Base-by-base conservation (phyloP, 1,140 invertebrate genomes). In the Pseudomyrmex sp. region DNA sequence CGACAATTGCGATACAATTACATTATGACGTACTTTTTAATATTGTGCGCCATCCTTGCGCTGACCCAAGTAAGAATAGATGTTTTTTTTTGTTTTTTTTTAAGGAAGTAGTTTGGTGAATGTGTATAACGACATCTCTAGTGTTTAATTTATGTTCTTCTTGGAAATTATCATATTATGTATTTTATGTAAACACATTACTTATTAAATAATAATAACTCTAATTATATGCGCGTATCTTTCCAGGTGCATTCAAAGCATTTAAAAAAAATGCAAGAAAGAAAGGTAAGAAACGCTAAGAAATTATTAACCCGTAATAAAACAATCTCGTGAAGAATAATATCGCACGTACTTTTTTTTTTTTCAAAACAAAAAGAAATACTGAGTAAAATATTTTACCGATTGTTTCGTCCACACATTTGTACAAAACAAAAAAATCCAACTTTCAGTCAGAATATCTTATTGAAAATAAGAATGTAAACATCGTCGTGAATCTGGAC, bases 391-490 rank as follows among this genome's bases (percentile, higher is more conserved):
- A 48, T 26, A 48, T 62, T 23, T n/a, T 56, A 1, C 9, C 10
- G n/a, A 26, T 62, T n/a, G 8, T 48, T n/a, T 59, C n/a, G 20
- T n/a, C 0, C 1, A 44, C 20, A 59, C 44, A 15, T 48, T 10
- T 44, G 35, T 35, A 35, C 0, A 46, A 66, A 44, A 70, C 23
- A 54, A 4, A 23, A 23, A 23, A 23, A 13, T 10, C 0, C 20
- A 63, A 18, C 7, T 89, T 85, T 35, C 52, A 90, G 89, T 10
- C 18, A 54, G 63, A 77, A 77, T 4, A 83, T 2, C 9, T 88
- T 2, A 82, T 90, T 0, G 23, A 88, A n/a, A 91, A 91, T 48
- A 91, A 91, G 66, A 91, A 91, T 26, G 82, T 90, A 5, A 91
- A 91, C 13, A 69, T 91, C 18, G 72, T 90, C 12, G 85, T 91